These are phyloP conservation scores for Thymelicus sylvestris DNA, from an alignment of 2,888 invertebrate genomes.

Conservation along the genomic window DNA sequence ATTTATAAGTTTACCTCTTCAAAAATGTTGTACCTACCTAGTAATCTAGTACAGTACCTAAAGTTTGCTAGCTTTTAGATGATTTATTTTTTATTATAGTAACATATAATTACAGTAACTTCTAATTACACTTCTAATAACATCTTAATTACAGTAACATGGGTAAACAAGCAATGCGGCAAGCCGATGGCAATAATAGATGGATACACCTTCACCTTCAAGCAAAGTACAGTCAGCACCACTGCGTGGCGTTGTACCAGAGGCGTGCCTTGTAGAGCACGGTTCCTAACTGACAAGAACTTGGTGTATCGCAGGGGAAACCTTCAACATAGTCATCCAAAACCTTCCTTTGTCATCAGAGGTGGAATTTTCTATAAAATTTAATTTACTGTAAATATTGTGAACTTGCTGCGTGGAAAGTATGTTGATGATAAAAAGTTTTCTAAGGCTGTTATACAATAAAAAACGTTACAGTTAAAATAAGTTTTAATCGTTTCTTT, in stretches of 20 bases:
- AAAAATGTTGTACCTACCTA: too few relatives aligned
- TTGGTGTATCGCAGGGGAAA: conserved; percentile 67
- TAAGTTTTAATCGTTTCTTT: conserved; percentile 49
- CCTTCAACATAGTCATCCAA: conserved; percentile 73
- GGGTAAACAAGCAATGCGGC: conserved; percentile 37
- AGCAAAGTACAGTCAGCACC: conserved; percentile 36
- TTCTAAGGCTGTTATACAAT: too few relatives aligned
- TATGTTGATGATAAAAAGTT: too few relatives aligned
- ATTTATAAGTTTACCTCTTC: too few relatives aligned
- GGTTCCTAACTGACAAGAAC: conserved; percentile 44
- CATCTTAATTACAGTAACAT: conserved; percentile 35
- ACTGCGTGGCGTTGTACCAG: conserved; percentile 49
- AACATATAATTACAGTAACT: conserved; percentile 38
- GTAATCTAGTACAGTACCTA: too few relatives aligned
- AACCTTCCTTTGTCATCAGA: conserved; percentile 47
- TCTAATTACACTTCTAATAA: too few relatives aligned
- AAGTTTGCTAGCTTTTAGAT: too few relatives aligned
- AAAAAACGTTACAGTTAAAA: too few relatives aligned
- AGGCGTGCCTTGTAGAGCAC: conserved; percentile 44
- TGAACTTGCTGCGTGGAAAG: too few relatives aligned
- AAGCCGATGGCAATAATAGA: conserved; percentile 41
- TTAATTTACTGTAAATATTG: background rate
- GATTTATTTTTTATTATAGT: too few relatives aligned
- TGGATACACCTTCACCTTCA: conserved; percentile 50
- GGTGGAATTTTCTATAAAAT: conserved; percentile 51